Evolutionary conservation across 2,888 invertebrate species (phyloP).

Genomic region (Prostheceraeus crozeri): DNA sequence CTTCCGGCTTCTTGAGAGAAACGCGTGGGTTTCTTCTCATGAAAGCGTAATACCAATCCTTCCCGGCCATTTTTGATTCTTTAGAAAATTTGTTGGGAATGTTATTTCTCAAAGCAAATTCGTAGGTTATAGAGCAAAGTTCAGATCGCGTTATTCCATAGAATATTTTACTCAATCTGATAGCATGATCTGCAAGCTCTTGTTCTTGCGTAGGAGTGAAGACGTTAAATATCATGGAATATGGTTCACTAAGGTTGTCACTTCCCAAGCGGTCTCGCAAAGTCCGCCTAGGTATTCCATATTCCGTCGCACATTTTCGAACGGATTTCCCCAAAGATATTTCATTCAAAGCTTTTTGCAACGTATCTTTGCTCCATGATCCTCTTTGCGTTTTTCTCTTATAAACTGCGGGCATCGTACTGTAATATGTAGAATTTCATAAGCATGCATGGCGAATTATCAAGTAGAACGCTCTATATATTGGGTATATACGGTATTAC

Average conservation of each 20-base stretch:
- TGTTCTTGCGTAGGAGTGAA: conserved; percentile 25
- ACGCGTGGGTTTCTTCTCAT: conserved; percentile 19
- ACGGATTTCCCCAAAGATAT: conserved; percentile 15
- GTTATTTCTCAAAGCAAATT: conserved; percentile 14
- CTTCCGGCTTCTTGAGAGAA: conserved; percentile 28
- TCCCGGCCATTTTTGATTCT: conserved; percentile 4
- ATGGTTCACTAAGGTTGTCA: conserved; percentile 15
- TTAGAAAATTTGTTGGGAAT: conserved; percentile 20
- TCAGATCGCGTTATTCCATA: background rate
- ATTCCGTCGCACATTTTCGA: background rate
- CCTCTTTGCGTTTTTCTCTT: conserved; percentile 25
- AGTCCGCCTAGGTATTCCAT: conserved; percentile 24
- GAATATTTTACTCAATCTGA: conserved; percentile 20
- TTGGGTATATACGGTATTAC: too few species aligned
- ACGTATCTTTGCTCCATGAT: conserved; percentile 17
- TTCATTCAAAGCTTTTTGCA: conserved; percentile 3
- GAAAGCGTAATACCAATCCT: conserved; percentile 31
- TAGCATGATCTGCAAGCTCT: conserved; percentile 23
- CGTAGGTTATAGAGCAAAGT: conserved; percentile 11
- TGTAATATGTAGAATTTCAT: too few species aligned
- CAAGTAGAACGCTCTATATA: too few species aligned
- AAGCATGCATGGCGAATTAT: too few species aligned
- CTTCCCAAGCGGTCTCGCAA: conserved; percentile 19
- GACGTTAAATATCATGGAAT: conserved; percentile 14
- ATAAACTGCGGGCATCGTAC: too few species aligned